Evolutionary conservation across 2,113 vertebrate species (phyloP).

Genomic region (Pluvialis apricaria): DNA sequence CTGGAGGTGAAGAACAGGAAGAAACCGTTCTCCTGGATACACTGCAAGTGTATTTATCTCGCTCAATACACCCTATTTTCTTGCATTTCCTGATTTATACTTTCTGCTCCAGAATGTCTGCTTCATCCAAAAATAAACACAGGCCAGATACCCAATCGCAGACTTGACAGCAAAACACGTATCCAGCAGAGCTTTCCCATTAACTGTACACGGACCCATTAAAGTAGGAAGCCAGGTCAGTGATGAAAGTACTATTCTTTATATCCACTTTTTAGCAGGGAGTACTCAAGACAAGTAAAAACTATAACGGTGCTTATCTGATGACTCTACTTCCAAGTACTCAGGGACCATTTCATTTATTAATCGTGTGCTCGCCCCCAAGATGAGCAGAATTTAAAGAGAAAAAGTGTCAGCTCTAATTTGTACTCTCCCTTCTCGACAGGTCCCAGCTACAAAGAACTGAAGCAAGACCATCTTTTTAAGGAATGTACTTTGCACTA

Average conservation of each 20-base stretch:
- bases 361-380: neutral
- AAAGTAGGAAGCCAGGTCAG: neutral
- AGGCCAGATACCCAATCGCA: neutral
- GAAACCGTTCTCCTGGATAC: neutral
- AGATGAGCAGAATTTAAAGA: neutral
- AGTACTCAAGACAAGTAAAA: neutral
- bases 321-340: neutral
- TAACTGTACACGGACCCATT: neutral
- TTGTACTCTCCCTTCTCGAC: neutral
- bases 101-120: neutral
- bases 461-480: neutral
- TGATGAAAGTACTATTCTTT: neutral
- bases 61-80: neutral
- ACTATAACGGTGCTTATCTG: neutral
- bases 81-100: constrained; percentile 14
- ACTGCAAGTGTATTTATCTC: neutral
- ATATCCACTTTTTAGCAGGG: neutral
- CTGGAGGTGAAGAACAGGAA: neutral
- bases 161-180: neutral
- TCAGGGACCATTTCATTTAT: neutral
- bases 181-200: constrained; percentile 2
- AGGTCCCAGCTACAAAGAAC: neutral
- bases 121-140: constrained; percentile 26
- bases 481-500: neutral
- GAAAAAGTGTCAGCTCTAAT: neutral